Evolutionary conservation across 2,797 vertebrate species (phyloP), one percentile per base, ranked within the genome.

Genomic region (Lutjanus argentimaculatus): DNA sequence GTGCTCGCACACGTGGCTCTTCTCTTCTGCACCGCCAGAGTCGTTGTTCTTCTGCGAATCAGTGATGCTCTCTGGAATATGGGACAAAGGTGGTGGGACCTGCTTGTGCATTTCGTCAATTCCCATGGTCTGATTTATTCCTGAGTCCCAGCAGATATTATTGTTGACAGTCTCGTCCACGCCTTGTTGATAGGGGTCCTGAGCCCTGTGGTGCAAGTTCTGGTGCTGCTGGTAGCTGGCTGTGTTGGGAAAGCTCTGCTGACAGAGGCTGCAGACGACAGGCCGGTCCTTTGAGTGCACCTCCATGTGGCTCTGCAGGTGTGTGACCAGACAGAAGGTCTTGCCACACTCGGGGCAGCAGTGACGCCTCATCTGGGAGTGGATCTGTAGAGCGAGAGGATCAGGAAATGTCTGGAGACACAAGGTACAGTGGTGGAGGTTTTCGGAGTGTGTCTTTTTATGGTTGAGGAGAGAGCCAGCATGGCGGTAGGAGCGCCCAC

Each of bases 381-480:
- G 98, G 58, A 96, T 96, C 91, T 98, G 96, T 17, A 98, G 95
- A 10, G 97, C 95, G 93, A 96, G 91, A 36, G 97, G 94, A 82
- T 98, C 96, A 3, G 96, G 96, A 83, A 98, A 98, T 0, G 96
- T 97, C 93, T 97, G 97, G 75, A 97, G 97, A 84, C 98, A 98
- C 81, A 97, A 91, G 68, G 94, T 87, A 73, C 97, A 98, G 80
- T 97, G 95, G 57, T 98, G 97, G 48, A 97, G 94, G 83, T 95
- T 97, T 0, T 96, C 96, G 13, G 97, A 96, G 90, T 98, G 97
- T 7, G 96, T 97, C 91, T 97, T 98, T 75, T 97, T 97, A 88
- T 98, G 98, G 91, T 98, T 98, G 76, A 98, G 97, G 70, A 98
- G 96, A 57, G 97, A 98, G 77, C 97, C 97, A 0, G 97, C 97